A percentile compares a stretch with the other conserved stretches of the same genome.
phyloP scores from a whole-genome alignment of 1,140 invertebrate genomes.

The Cepaea nemoralis region DNA sequence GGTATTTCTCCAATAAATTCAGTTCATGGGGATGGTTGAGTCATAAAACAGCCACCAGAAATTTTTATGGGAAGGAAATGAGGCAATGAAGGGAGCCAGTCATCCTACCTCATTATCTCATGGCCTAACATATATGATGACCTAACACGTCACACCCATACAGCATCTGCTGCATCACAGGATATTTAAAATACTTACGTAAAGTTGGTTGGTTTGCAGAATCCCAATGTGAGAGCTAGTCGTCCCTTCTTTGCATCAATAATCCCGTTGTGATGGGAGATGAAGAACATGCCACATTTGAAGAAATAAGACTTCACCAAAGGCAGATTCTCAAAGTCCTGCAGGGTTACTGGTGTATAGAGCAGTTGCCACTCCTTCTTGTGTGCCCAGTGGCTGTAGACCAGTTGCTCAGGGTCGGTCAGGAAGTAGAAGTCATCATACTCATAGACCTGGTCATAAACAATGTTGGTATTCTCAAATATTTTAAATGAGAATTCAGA shows the following conservation, averaged over 20 bases:
- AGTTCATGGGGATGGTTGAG: too few species aligned
- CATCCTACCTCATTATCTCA: too few species aligned
- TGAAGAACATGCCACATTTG: conserved; percentile 71
- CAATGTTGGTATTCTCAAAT: too few species aligned
- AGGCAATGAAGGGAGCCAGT: too few species aligned
- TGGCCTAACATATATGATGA: too few species aligned
- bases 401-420: conserved; percentile 70
- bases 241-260: conserved; percentile 66
- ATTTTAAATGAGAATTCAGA: too few species aligned
- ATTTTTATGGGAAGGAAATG: too few species aligned
- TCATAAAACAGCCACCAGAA: too few species aligned
- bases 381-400: conserved; percentile 72
- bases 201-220: conserved; percentile 69
- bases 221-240: conserved; percentile 68
- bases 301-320: conserved; percentile 72
- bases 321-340: conserved; percentile 71
- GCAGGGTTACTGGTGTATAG: conserved; percentile 54
- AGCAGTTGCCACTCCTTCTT: conserved; percentile 70
- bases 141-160: too few species aligned
- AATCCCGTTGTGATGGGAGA: conserved; percentile 70
- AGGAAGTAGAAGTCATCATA: conserved; percentile 73
- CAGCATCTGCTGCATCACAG: too few species aligned
- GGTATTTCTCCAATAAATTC: too few species aligned
- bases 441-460: conserved; percentile 71
- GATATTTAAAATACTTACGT: conserved; percentile 55